Evolutionary conservation across 2,888 invertebrate genomes (phyloP), one percentile per base, ranked within the genome.

Genomic region (Cantharis lateralis): DNA sequence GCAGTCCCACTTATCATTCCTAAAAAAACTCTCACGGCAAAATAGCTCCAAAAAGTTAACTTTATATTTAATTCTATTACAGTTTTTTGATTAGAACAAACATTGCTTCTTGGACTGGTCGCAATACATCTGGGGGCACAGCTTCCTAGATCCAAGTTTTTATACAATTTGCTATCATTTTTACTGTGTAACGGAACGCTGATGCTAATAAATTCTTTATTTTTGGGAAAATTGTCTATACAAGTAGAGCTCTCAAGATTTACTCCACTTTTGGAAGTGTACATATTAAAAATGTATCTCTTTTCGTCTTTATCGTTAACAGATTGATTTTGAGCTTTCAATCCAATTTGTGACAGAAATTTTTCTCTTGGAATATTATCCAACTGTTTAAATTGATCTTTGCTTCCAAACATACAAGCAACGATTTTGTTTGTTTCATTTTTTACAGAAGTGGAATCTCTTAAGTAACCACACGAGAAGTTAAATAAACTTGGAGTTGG

Each of bases 1-100:
- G 93, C 92, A 1, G 94, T 94, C 0, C 94, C 94, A 62, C 93
- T 91, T 76, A 94, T 93, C 76, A 94, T 93, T 16, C 93, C 93
- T 83, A 91, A 89, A 83, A 91, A 90, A 7, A 91, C 91, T 62
- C 92, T 88, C 80, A 94, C 91, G 66, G 89, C 90, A 32, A 94
- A 89, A 85, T 95, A 95, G 0, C 92, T 84, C 94, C 94, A 94
- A 86, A 95, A 95, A 0, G 94, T 94, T 74, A 94, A 87, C 1
- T 88, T 86, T 15, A 93, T 90, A 84, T 94, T 92, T 78, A 92
- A 88, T 83, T 93, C 93, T 16, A 92, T 89, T 48, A 90, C 89
- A 79, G 89, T 90, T 78, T 92, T 89, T 66, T 84, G 85, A 84
- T 94, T 93, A 3, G 90, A 89, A 84, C 94, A 94, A 16, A 94